phyloP scores from a whole-genome alignment of 2,797 vertebrate species.

The Stomatorhinus walkeri region DNA sequence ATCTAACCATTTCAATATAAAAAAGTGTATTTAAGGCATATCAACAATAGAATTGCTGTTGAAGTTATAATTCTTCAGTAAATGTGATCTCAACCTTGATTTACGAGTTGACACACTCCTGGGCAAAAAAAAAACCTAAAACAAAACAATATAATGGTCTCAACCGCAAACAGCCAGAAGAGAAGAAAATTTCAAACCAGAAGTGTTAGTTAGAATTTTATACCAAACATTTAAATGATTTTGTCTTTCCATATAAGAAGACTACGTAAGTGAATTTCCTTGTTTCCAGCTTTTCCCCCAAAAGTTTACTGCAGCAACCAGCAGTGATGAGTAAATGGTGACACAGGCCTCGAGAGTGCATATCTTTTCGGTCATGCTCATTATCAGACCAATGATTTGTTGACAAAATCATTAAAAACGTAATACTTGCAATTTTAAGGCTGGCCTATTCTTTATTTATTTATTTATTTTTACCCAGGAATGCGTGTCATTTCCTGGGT shows the following conservation, averaged over 20 bases:
- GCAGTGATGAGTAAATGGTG: no score
- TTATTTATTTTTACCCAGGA: neutral
- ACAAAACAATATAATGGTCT: neutral
- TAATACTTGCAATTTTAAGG: neutral
- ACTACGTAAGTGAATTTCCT: neutral
- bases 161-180: neutral
- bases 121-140: neutral
- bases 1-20: neutral
- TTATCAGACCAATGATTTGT: no score
- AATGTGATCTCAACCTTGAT: neutral
- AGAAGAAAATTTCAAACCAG: neutral
- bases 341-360: no score
- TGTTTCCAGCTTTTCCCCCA: neutral
- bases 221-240: neutral
- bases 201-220: neutral
- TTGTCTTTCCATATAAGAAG: neutral
- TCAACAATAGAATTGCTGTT: neutral
- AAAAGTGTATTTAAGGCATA: neutral
- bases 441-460: neutral
- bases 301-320: neutral
- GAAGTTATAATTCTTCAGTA: neutral
- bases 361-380: no score
- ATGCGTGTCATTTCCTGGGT: neutral
- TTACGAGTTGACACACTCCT: neutral
- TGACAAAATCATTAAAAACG: neutral